A percentile compares a stretch with the other conserved stretches of the same genome.
These are phyloP conservation scores for Chironomus riparius DNA, from an alignment of 2,888 invertebrate genomes.

Conservation along the genomic window DNA sequence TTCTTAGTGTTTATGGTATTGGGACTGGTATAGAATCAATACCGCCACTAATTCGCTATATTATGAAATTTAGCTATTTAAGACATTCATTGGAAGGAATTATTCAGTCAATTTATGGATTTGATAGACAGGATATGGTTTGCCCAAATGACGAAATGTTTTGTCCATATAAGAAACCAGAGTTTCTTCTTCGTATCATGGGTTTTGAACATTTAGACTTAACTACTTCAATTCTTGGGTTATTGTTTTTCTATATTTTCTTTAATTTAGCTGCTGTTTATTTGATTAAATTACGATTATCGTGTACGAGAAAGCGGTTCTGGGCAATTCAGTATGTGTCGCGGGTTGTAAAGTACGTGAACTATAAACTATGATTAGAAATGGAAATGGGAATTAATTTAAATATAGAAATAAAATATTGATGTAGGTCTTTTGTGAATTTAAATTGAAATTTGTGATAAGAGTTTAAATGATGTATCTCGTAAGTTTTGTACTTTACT, in stretches of 20 bases:
- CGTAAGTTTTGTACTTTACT: no score
- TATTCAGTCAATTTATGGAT: conserved; percentile 69
- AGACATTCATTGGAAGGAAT: conserved; percentile 75
- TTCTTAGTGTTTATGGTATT: conserved; percentile 79
- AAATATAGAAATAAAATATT: no score
- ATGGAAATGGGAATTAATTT: no score
- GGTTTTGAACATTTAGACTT: conserved; percentile 63
- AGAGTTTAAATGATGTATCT: no score
- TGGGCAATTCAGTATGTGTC: conserved; percentile 60
- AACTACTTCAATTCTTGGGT: conserved; percentile 55
- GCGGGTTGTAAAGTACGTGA: conserved; percentile 53
- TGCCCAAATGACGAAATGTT: conserved; percentile 64
- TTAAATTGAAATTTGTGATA: no score
- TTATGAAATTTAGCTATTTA: conserved; percentile 75
- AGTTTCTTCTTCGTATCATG: conserved; percentile 64
- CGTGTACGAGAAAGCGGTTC: conserved; percentile 57
- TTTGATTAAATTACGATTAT: conserved; percentile 59
- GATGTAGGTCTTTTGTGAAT: no score
- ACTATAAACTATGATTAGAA: not conserved
- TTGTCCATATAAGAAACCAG: conserved; percentile 65
- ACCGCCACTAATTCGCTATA: conserved; percentile 62
- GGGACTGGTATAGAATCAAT: conserved; percentile 57
- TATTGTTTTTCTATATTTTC: conserved; percentile 60
- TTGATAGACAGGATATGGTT: conserved; percentile 58
- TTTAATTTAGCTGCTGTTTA: conserved; percentile 63